phyloP scores from a whole-genome alignment of 2,113 vertebrate species.

The human region GRCh38 chr2:126582001-126582500 shows the following conservation, averaged over 20 bases:
- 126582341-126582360: neutral
- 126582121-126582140: neutral
- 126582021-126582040: neutral
- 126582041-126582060: neutral
- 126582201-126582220: neutral
- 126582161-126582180: neutral
- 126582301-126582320: fast-evolving
- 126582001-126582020: neutral
- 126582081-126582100: neutral
- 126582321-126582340: neutral
- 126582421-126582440: neutral
- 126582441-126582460: no score
- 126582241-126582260: neutral
- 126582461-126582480: neutral
- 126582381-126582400: neutral
- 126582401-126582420: neutral
- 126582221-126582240: neutral
- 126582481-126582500: fast-evolving
- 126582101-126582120: neutral
- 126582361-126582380: no score
- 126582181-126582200: neutral
- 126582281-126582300: neutral
- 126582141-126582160: neutral
- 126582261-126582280: neutral
- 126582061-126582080: neutral